phyloP scores from a whole-genome alignment of 53 echinoderm and acorn worm genomes.

The Holothuria scabra region DNA sequence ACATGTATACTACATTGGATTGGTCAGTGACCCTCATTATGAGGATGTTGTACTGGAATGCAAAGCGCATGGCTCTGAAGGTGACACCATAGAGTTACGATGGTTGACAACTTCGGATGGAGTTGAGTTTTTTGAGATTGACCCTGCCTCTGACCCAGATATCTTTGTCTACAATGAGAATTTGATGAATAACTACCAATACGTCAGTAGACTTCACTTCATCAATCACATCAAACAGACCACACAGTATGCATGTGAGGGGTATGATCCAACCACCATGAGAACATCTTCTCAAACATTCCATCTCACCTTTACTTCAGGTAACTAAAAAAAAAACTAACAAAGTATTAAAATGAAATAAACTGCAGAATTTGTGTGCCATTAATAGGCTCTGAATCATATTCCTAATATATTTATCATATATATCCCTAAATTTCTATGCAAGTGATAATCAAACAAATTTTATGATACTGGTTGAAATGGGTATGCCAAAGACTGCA shows the following conservation, averaged over 20 bases:
- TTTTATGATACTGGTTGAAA: too few species aligned
- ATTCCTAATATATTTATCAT: too few species aligned
- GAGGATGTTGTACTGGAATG: conserved; percentile 31
- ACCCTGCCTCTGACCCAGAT: neutral
- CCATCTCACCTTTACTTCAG: conserved; percentile 4
- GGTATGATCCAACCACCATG: conserved; percentile 10
- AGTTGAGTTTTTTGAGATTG: neutral
- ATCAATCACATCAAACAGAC: neutral
- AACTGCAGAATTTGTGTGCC: too few species aligned
- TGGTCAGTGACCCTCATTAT: neutral
- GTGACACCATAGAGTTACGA: neutral
- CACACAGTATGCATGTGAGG: conserved; percentile 10
- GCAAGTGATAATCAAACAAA: too few species aligned
- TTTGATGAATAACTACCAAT: conserved; percentile 12
- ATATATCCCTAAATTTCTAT: too few species aligned
- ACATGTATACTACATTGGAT: conserved; percentile 31
- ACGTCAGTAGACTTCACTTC: conserved; percentile 16
- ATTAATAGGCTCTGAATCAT: too few species aligned
- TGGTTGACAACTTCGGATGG: conserved; percentile 5
- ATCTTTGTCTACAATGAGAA: neutral
- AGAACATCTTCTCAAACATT: conserved; percentile 12
- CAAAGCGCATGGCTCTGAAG: neutral
- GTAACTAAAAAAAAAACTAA: too few species aligned
- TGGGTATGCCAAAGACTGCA: too few species aligned
- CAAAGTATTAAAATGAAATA: too few species aligned